A percentile compares a stretch with the other conserved stretches of the same genome.
These are phyloP conservation scores for Vanessa atalanta DNA, from an alignment of 1,140 invertebrate species.

Conservation along the genomic window DNA sequence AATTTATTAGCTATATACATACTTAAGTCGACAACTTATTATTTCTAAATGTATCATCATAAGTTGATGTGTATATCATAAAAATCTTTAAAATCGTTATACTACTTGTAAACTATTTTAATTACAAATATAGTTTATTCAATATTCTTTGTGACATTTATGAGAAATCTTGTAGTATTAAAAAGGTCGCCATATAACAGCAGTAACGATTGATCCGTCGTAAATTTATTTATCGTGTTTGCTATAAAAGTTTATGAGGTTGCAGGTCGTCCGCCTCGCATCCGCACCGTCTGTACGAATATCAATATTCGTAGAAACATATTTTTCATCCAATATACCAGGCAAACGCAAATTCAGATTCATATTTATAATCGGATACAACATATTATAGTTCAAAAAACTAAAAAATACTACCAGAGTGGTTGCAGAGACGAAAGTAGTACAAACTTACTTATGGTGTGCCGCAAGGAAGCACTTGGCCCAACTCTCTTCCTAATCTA, in stretches of 20 bases:
- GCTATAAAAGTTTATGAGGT: constrained; percentile 8
- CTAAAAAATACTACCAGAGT: too few relatives aligned
- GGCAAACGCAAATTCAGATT: neutral
- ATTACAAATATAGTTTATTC: neutral
- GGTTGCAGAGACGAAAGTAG: too few relatives aligned
- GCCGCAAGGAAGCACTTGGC: too few relatives aligned
- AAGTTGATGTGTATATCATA: too few relatives aligned
- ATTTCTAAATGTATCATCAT: too few relatives aligned
- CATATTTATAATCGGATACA: too few relatives aligned
- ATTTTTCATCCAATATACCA: constrained; percentile 25
- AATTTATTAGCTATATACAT: too few relatives aligned
- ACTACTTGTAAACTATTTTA: neutral
- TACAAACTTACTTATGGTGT: too few relatives aligned
- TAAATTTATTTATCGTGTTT: constrained; percentile 27
- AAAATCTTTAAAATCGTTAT: neutral
- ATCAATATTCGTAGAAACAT: constrained; percentile 1
- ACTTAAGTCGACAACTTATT: too few relatives aligned
- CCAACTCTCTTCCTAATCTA: too few relatives aligned
- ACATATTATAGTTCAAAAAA: too few relatives aligned
- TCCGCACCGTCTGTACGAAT: constrained; percentile 23
- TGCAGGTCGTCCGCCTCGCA: neutral
- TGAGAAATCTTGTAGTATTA: neutral
- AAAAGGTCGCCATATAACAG: constrained; percentile 1
- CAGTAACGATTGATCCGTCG: constrained; percentile 12
- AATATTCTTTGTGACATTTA: neutral